Percentiles rank a stretch among this genome's conserved stretches.
Conservation (phyloP, 2,113 vertebrate genomes). For the Xenopus laevis region DNA sequence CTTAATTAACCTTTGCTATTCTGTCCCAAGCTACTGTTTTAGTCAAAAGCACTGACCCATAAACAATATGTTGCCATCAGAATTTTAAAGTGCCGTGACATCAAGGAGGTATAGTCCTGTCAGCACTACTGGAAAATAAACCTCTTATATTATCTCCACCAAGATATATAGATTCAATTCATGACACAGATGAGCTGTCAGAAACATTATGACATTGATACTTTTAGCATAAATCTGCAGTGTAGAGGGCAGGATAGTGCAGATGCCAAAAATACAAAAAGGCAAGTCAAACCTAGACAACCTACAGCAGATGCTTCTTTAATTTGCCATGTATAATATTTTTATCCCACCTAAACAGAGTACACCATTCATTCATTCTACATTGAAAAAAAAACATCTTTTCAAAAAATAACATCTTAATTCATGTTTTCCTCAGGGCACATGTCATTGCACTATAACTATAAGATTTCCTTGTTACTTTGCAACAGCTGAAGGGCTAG, state of each 20-base stretch:
- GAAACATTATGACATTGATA: slow-evolving; percentile 90
- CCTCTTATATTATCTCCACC: slow-evolving; percentile 69
- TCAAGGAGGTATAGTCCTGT: slow-evolving; percentile 73
- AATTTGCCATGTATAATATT: too few species aligned
- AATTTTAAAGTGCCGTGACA: slow-evolving; percentile 66
- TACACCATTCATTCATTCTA: too few species aligned
- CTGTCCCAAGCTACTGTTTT: slow-evolving; percentile 75
- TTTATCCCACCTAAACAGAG: too few species aligned
- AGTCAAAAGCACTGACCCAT: slow-evolving; percentile 88
- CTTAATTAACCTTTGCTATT: slow-evolving; percentile 99
- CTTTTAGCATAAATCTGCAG: slow-evolving; percentile 84
- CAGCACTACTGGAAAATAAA: slow-evolving; percentile 69
- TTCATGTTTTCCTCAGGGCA: too few species aligned
- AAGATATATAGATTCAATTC: slow-evolving; percentile 89
- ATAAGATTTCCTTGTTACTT: too few species aligned
- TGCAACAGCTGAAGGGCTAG: too few species aligned
- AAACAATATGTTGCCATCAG: slow-evolving; percentile 86
- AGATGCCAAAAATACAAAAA: slow-evolving; percentile 52
- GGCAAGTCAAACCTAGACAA: slow-evolving; percentile 42
- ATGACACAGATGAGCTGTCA: slow-evolving; percentile 77
- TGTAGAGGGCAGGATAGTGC: slow-evolving; percentile 64
- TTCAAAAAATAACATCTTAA: too few species aligned
- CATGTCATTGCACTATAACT: too few species aligned
- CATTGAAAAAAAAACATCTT: too few species aligned
- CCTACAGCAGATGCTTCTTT: too few species aligned